Evolutionary conservation across 2,113 vertebrate genomes (phyloP).

Genomic region (Ophthalmolycus amberensis): DNA sequence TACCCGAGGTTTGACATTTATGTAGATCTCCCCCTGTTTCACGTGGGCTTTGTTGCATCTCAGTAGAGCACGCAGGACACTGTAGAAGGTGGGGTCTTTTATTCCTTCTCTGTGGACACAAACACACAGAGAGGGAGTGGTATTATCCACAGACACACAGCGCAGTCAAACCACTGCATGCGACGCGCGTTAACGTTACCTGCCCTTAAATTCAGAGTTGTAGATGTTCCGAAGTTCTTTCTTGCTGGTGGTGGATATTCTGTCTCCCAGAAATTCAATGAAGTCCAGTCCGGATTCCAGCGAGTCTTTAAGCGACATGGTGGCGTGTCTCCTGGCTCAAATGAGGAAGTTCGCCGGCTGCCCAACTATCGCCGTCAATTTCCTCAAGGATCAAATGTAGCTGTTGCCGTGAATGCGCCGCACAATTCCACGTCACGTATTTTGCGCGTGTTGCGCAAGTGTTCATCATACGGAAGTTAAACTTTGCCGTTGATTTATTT

Average conservation of each 20-base stretch:
- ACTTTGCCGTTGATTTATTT: neutral
- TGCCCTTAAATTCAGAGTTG: slow-evolving; percentile 84
- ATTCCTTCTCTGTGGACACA: slow-evolving; percentile 75
- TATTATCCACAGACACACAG: neutral
- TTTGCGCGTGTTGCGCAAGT: neutral
- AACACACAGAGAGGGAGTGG: neutral
- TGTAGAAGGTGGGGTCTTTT: slow-evolving; percentile 81
- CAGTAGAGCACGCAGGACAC: slow-evolving; percentile 77
- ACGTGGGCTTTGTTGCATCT: slow-evolving; percentile 68
- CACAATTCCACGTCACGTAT: neutral
- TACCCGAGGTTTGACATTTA: slow-evolving; percentile 70
- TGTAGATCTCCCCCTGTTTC: slow-evolving; percentile 41
- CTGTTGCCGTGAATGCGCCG: neutral
- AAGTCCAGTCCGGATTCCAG: slow-evolving; percentile 83
- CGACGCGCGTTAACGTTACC: slow-evolving; percentile 39
- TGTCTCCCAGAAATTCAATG: slow-evolving; percentile 84
- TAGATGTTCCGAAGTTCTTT: slow-evolving; percentile 85
- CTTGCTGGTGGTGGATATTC: slow-evolving; percentile 69
- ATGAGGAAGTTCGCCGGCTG: slow-evolving; percentile 27
- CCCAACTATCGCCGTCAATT: neutral
- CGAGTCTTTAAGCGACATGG: slow-evolving; percentile 67
- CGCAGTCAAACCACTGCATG: neutral
- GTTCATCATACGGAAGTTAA: neutral
- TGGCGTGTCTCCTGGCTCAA: neutral
- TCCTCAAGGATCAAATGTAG: neutral